Conservation (phyloP, 2,113 vertebrate genomes). For the Lagopus leucura region DNA sequence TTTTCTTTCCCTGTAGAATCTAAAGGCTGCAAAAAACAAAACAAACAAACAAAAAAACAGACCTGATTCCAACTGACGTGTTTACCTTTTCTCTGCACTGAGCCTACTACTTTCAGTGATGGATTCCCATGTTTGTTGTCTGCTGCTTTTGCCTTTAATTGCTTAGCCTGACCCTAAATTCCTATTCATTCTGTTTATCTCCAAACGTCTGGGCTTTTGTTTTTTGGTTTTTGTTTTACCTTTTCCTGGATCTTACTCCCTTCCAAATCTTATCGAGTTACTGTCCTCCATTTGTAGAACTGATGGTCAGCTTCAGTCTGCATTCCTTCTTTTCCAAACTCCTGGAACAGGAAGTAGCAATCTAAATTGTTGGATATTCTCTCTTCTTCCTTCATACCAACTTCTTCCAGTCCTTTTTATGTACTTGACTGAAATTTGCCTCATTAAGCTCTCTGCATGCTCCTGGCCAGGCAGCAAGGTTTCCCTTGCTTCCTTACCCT, state of each 20-base stretch:
- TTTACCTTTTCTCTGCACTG: constrained; percentile 1
- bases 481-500: background rate
- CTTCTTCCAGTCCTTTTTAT: too few species aligned
- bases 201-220: background rate
- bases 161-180: background rate
- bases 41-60: background rate
- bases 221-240: background rate
- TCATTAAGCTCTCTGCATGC: too few species aligned
- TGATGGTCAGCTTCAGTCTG: background rate
- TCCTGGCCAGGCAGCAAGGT: too few species aligned
- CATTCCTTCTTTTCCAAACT: background rate
- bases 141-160: background rate
- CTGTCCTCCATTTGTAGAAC: background rate
- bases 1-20: background rate
- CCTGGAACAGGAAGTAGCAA: background rate
- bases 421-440: too few species aligned
- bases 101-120: background rate
- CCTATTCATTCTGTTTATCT: background rate
- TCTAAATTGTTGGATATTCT: background rate
- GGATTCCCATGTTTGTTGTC: background rate
- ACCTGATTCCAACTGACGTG: background rate
- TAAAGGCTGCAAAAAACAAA: background rate
- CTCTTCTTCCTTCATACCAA: too few species aligned
- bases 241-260: background rate
- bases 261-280: background rate